Percentiles rank a stretch among this genome's conserved stretches.
phyloP scores from a whole-genome alignment of 2,113 vertebrate genomes.

The Plotosus lineatus region DNA sequence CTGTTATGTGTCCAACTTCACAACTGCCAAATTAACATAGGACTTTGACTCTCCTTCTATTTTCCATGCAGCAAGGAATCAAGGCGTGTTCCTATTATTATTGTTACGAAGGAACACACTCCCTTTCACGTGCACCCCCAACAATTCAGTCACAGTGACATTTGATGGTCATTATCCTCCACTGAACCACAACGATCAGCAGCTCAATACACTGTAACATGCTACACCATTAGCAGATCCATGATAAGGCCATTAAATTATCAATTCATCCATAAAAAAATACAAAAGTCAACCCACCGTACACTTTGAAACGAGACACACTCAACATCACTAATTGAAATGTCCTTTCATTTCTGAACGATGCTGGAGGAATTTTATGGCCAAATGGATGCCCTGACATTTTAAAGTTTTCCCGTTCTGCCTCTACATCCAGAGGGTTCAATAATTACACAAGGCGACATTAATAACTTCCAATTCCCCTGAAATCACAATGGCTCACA shows the following conservation, averaged over 20 bases:
- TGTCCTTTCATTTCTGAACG: not conserved
- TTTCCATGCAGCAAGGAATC: too few relatives aligned
- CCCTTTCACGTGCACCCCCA: too few relatives aligned
- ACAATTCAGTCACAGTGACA: not conserved
- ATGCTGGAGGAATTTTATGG: not conserved
- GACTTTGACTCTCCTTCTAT: too few relatives aligned
- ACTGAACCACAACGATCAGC: not conserved
- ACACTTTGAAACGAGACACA: not conserved
- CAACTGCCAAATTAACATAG: too few relatives aligned
- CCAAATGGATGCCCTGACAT: constrained; percentile 1
- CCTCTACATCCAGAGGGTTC: not conserved
- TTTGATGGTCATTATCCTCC: not conserved
- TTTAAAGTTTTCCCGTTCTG: not conserved
- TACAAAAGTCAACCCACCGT: not conserved
- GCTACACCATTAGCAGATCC: not conserved
- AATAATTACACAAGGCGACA: not conserved
- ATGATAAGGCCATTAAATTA: not conserved
- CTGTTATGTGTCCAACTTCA: too few relatives aligned
- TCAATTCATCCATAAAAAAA: not conserved
- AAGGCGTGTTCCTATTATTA: too few relatives aligned
- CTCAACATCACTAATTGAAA: not conserved
- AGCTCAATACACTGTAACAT: not conserved
- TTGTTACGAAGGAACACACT: too few relatives aligned
- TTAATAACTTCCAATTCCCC: not conserved
- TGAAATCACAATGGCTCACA: not conserved